A percentile compares a stretch with the other conserved stretches of the same genome.
phyloP scores from a whole-genome alignment of 2,797 vertebrate species.

The Masticophis lateralis region DNA sequence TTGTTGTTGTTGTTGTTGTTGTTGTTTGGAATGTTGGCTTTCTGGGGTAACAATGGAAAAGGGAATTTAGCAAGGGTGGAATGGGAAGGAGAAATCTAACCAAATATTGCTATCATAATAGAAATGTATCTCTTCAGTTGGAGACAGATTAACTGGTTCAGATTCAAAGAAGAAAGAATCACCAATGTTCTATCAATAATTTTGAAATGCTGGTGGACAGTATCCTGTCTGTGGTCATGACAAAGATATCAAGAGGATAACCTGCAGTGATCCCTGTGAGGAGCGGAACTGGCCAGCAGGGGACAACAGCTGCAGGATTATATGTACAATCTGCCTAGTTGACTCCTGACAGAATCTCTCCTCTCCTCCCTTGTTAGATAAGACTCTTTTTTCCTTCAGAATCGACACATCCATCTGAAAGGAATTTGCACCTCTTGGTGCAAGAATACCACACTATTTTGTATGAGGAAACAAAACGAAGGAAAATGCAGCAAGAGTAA shows the following conservation, averaged over 20 bases:
- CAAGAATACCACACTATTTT: fast-evolving
- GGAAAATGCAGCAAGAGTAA: slow-evolving; percentile 9
- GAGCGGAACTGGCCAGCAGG: background rate
- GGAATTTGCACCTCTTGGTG: fast-evolving
- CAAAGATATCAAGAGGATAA: slow-evolving; percentile 57
- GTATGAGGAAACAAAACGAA: fast-evolving
- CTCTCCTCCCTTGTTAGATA: fast-evolving
- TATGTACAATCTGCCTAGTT: slow-evolving; percentile 18
- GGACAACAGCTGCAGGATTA: slow-evolving; percentile 24
- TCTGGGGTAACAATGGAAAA: background rate
- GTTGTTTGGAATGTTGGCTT: slow-evolving; percentile 18
- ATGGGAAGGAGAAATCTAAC: background rate
- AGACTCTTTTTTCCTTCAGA: background rate
- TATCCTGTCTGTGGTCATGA: slow-evolving; percentile 53
- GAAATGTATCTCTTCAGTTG: slow-evolving; percentile 17
- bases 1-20: background rate
- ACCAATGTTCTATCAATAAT: slow-evolving; percentile 39
- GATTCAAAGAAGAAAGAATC: slow-evolving; percentile 25
- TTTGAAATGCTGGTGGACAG: slow-evolving; percentile 40
- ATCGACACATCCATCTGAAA: fast-evolving
- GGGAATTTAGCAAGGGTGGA: background rate
- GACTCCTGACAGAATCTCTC: slow-evolving; percentile 33
- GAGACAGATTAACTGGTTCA: slow-evolving; percentile 33
- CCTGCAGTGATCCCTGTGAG: slow-evolving; percentile 29
- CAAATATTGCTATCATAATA: background rate